These are phyloP conservation scores for Liparis tanakae DNA, from an alignment of 2,797 vertebrate genomes.

Conservation along the genomic window DNA sequence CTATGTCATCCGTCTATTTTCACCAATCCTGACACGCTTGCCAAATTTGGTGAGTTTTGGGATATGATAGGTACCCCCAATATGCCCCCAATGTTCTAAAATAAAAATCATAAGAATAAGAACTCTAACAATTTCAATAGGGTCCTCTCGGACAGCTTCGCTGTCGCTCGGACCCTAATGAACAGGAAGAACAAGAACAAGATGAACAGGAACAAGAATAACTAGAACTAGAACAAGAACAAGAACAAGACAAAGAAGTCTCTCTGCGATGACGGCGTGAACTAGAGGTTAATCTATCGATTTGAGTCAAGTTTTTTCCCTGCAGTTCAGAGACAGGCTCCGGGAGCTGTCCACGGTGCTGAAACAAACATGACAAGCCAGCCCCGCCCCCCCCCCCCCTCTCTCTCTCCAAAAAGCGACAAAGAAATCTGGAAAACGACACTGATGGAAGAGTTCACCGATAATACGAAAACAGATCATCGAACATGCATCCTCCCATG, in stretches of 20 bases:
- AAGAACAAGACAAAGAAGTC: background rate
- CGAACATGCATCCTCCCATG: background rate
- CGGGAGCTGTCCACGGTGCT: constrained; percentile 79
- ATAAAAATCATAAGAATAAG: too few species aligned
- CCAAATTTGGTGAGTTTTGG: too few species aligned
- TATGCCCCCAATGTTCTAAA: too few species aligned
- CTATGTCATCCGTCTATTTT: too few species aligned
- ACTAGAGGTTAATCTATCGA: constrained; percentile 15
- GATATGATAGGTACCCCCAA: too few species aligned
- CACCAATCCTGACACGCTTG: too few species aligned
- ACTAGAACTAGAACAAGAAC: too few species aligned
- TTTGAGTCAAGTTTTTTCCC: constrained; percentile 26
- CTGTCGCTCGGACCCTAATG: too few species aligned
- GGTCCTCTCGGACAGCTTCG: too few species aligned
- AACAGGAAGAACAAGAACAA: background rate
- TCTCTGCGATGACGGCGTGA: constrained; percentile 3
- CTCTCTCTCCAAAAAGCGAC: constrained; percentile 42
- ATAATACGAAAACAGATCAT: background rate
- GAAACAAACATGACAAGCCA: constrained; percentile 50
- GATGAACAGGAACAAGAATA: background rate
- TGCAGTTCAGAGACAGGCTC: constrained; percentile 67
- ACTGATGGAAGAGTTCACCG: constrained; percentile 14
- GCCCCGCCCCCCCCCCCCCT: constrained; percentile 28
- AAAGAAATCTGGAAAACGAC: constrained; percentile 7
- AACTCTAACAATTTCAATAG: too few species aligned